Evolutionary conservation across 2,888 invertebrate genomes (phyloP).

Genomic region (Mechanitis mazaeus): DNA sequence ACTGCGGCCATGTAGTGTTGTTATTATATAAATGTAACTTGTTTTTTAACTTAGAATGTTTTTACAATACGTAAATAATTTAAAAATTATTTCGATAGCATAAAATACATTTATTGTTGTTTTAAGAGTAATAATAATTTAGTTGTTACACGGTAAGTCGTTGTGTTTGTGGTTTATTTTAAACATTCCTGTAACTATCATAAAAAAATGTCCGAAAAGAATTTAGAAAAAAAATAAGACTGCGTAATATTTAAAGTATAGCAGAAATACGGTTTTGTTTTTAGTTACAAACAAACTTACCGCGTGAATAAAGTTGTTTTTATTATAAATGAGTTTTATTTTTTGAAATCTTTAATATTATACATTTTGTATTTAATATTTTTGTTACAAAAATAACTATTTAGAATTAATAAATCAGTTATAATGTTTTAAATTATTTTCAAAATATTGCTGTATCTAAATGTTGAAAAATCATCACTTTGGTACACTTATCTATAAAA

Average conservation of each 20-base stretch:
- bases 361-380: too few relatives aligned
- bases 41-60: constrained; percentile 2
- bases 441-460: too few relatives aligned
- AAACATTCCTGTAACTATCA: constrained; percentile 23
- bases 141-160: background rate
- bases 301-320: constrained; percentile 32
- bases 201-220: constrained; percentile 38
- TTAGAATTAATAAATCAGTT: too few relatives aligned
- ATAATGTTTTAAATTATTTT: too few relatives aligned
- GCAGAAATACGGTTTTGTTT: constrained; percentile 20
- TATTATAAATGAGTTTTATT: constrained; percentile 23
- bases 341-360: background rate
- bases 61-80: constrained; percentile 6
- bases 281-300: constrained; percentile 14
- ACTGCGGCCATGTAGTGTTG: background rate
- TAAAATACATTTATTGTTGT: constrained; percentile 5
- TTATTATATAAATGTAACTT: background rate
- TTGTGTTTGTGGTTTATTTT: constrained; percentile 10
- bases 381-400: too few relatives aligned
- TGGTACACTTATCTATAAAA: too few relatives aligned
- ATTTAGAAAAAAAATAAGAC: constrained; percentile 50
- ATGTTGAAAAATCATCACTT: too few relatives aligned
- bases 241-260: constrained; percentile 46
- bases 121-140: background rate
- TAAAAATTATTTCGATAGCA: constrained; percentile 1